Evolutionary conservation across 2,888 invertebrate genomes (phyloP).

Genomic region (Drosophila picticornis): DNA sequence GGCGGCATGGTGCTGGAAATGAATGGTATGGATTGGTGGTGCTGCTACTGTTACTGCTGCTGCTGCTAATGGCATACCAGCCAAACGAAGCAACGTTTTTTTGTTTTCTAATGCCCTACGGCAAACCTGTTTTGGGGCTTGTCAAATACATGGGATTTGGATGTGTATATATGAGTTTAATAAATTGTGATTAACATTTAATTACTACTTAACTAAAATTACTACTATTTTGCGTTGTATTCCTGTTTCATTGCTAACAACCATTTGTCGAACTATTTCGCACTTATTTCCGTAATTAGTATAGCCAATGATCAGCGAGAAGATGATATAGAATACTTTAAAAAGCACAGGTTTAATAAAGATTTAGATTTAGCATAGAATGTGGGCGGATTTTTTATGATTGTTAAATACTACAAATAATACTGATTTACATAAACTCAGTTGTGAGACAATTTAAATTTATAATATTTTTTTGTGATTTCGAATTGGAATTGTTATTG

Average conservation of each 20-base stretch:
- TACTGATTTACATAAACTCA: background rate
- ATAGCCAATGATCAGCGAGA: background rate
- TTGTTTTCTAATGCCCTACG: slow-evolving; percentile 12
- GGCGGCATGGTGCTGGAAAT: background rate
- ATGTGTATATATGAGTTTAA: background rate
- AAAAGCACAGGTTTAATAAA: too few species aligned
- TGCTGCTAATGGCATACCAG: slow-evolving; percentile 33
- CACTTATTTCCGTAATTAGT: background rate
- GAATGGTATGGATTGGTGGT: background rate
- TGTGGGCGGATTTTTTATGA: too few species aligned
- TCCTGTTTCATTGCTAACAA: background rate
- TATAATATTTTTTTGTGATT: background rate
- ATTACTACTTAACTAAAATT: background rate
- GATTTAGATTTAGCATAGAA: background rate
- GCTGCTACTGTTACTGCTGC: slow-evolving; percentile 9
- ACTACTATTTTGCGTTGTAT: background rate
- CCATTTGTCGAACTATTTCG: background rate
- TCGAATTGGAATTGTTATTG: background rate
- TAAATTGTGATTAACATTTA: slow-evolving; percentile 2
- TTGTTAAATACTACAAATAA: background rate
- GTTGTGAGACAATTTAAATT: background rate
- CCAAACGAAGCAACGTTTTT: slow-evolving; percentile 4
- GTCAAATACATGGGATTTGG: background rate
- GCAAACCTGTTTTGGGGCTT: slow-evolving; percentile 1
- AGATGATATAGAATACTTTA: background rate